Conservation (phyloP, 2,797 vertebrate genomes). For the Jordanella pulchra region DNA sequence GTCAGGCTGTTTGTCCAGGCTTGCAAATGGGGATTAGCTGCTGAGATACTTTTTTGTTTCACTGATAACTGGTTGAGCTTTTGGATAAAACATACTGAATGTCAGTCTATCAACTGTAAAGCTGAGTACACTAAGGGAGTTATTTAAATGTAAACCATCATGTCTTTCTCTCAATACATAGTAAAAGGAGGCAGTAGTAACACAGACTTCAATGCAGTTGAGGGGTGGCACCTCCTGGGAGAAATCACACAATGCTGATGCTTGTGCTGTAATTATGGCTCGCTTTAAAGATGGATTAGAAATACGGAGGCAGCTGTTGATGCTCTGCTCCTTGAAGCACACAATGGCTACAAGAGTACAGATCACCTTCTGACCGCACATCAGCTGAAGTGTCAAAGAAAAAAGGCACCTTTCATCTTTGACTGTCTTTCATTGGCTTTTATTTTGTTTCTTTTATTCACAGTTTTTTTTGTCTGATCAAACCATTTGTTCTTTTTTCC, state of each 20-base stretch:
- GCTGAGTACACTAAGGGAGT: constrained; percentile 27
- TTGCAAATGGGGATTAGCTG: constrained; percentile 27
- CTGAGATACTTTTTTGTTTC: constrained; percentile 20
- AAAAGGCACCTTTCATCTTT: constrained; percentile 50
- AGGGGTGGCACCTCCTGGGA: constrained; percentile 61
- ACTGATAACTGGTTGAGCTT: constrained; percentile 9
- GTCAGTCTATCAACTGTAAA: constrained; percentile 26
- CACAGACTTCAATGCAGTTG: constrained; percentile 47
- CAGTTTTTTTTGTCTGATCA: constrained; percentile 62
- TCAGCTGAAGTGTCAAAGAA: constrained; percentile 59
- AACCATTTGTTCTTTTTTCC: constrained; percentile 61
- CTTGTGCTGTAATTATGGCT: constrained; percentile 70
- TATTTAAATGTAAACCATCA: constrained; percentile 29
- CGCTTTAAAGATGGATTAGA: constrained; percentile 61
- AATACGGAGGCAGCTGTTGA: constrained; percentile 59
- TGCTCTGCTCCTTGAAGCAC: constrained; percentile 54
- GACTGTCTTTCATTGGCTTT: constrained; percentile 56
- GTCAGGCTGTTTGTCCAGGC: constrained; percentile 19
- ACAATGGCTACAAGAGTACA: constrained; percentile 35
- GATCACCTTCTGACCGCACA: constrained; percentile 65
- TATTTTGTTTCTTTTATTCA: constrained; percentile 56
- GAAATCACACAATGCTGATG: constrained; percentile 55
- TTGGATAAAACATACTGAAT: constrained; percentile 6
- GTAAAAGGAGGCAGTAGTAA: constrained; percentile 41
- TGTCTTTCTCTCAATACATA: constrained; percentile 45